Evolutionary conservation across 64 coral and sea anemone species (phyloP).

Genomic region (Montipora efflorescens): DNA sequence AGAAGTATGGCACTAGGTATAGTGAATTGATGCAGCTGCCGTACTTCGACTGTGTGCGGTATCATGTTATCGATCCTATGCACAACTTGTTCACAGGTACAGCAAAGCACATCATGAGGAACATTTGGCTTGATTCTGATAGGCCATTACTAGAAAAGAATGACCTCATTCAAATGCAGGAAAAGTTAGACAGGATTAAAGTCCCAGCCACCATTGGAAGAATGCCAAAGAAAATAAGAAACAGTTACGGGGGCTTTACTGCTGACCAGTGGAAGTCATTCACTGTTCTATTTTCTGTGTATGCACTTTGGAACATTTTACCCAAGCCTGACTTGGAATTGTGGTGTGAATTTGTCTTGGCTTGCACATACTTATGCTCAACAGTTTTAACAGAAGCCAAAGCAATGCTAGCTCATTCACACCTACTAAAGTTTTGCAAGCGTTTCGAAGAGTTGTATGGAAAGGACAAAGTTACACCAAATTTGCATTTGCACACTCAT

Average conservation of each 20-base stretch:
- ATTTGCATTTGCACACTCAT: slow-evolving; percentile 82
- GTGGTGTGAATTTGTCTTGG: background rate
- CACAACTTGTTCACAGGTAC: slow-evolving; percentile 63
- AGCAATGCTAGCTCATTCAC: no score
- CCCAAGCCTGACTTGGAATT: no score
- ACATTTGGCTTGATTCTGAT: no score
- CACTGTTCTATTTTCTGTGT: no score
- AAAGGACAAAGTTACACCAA: slow-evolving; percentile 72
- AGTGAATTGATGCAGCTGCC: slow-evolving; percentile 65
- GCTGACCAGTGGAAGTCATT: no score
- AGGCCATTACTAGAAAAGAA: background rate
- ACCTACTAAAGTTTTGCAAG: slow-evolving; percentile 12
- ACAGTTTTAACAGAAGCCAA: no score
- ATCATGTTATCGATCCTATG: slow-evolving; percentile 67
- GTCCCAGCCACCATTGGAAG: no score
- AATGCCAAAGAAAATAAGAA: no score
- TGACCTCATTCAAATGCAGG: background rate
- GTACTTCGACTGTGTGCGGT: slow-evolving; percentile 69
- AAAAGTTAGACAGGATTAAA: no score
- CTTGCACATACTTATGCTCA: no score
- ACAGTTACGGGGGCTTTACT: no score
- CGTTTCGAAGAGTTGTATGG: slow-evolving; percentile 70
- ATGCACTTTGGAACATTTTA: no score
- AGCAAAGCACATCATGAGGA: background rate
- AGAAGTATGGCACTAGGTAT: slow-evolving; percentile 49